These are phyloP conservation scores for Pyrgus malvae DNA, from an alignment of 2,888 invertebrate species.

Conservation along the genomic window DNA sequence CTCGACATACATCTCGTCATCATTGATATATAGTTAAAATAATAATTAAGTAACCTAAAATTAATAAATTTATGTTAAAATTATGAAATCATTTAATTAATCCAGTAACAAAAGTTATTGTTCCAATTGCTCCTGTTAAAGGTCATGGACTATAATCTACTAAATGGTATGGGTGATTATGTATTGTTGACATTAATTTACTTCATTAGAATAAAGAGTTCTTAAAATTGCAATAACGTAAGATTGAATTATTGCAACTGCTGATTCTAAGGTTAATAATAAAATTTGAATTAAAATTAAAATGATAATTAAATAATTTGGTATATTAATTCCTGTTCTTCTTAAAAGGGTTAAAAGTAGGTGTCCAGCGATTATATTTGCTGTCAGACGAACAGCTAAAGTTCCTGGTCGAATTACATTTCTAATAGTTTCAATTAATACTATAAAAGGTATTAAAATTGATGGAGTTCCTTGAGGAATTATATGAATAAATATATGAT, in stretches of 20 bases:
- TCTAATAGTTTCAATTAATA: constrained; percentile 88
- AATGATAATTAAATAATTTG: constrained; percentile 50
- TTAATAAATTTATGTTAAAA: constrained; percentile 75
- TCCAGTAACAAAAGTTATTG: constrained; percentile 80
- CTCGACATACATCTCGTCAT: constrained; percentile 86
- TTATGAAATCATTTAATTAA: constrained; percentile 84
- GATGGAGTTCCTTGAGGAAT: constrained; percentile 85
- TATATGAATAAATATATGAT: constrained; percentile 85
- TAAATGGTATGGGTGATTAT: constrained; percentile 85
- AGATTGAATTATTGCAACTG: constrained; percentile 84
- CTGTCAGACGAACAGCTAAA: constrained; percentile 85
- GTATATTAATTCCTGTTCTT: constrained; percentile 48
- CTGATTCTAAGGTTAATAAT: constrained; percentile 80
- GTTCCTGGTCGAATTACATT: constrained; percentile 87
- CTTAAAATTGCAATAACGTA: constrained; percentile 85
- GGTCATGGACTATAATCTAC: constrained; percentile 86
- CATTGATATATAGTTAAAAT: constrained; percentile 83
- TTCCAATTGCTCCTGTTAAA: constrained; percentile 80
- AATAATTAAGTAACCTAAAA: constrained; percentile 71
- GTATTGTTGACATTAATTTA: constrained; percentile 80
- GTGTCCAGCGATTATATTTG: constrained; percentile 90
- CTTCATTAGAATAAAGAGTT: constrained; percentile 86
- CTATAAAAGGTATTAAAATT: constrained; percentile 86
- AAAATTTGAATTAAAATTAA: constrained; percentile 73
- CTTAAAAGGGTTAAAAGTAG: constrained; percentile 84